These are phyloP conservation scores for Macrosoma leucophasiata DNA, from an alignment of 2,888 invertebrate species.

Conservation along the genomic window DNA sequence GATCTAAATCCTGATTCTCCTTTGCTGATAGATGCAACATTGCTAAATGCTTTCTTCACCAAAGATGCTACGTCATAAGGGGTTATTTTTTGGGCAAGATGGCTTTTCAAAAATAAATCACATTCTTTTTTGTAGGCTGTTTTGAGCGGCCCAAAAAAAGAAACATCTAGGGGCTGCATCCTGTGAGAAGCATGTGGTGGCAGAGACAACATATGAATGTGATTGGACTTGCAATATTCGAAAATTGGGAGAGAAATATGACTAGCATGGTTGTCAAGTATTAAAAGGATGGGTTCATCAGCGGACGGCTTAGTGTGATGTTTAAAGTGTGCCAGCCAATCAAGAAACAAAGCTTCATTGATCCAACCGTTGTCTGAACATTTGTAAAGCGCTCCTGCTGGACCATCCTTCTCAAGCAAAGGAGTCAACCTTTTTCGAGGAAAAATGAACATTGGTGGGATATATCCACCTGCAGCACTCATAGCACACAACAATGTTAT, in stretches of 20 bases:
- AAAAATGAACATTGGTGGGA: constrained; percentile 60
- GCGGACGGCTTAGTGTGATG: constrained; percentile 32
- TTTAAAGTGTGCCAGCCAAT: constrained; percentile 31
- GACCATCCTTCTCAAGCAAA: constrained; percentile 42
- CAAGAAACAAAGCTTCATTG: constrained; percentile 29
- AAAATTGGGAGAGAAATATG: constrained; percentile 27
- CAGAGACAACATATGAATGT: constrained; percentile 28
- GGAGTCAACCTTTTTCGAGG: constrained; percentile 46
- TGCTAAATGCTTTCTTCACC: constrained; percentile 27
- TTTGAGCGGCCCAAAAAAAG: constrained; percentile 27
- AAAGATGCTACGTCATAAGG: constrained; percentile 26
- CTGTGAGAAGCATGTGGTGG: constrained; percentile 27
- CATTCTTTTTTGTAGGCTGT: constrained; percentile 28
- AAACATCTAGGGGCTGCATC: constrained; percentile 26
- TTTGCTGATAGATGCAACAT: constrained; percentile 31
- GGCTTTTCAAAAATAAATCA: constrained; percentile 25
- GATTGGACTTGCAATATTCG: constrained; percentile 28
- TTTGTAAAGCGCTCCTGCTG: constrained; percentile 36
- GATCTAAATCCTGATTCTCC: constrained; percentile 34
- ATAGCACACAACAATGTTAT: constrained; percentile 38
- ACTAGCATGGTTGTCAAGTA: constrained; percentile 28
- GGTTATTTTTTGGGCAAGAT: constrained; percentile 27
- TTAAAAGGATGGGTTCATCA: constrained; percentile 36
- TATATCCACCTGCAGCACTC: constrained; percentile 41
- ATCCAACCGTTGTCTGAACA: constrained; percentile 35